Conservation (phyloP, 1,140 invertebrate genomes). For the Dermatophagoides farinae region DNA sequence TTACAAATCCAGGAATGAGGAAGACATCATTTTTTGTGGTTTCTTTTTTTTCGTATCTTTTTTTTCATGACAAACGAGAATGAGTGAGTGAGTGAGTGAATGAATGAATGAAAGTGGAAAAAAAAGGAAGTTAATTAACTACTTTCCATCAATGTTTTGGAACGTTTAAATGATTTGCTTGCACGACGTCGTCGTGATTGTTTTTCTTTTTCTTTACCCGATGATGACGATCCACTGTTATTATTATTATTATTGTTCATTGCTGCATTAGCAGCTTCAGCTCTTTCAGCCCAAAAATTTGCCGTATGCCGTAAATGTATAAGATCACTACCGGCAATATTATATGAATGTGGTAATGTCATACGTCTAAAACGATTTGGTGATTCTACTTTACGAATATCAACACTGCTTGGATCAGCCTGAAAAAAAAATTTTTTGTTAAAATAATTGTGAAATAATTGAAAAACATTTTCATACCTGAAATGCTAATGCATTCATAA, state of each 20-base stretch:
- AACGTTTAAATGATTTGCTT: constrained; percentile 14
- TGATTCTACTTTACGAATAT: constrained; percentile 19
- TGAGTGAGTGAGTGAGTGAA: too few species aligned
- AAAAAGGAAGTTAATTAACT: too few species aligned
- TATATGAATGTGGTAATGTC: constrained; percentile 17
- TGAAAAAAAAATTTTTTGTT: constrained; percentile 1
- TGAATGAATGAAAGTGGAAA: too few species aligned
- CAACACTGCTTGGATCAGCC: constrained; percentile 20
- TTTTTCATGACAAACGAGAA: too few species aligned
- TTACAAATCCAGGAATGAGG: too few species aligned
- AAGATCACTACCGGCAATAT: constrained; percentile 13
- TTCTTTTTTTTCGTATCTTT: too few species aligned
- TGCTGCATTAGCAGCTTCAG: constrained; percentile 1
- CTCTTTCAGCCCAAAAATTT: constrained; percentile 12
- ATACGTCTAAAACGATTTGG: constrained; percentile 20
- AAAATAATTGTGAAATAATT: background rate
- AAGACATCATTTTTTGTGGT: too few species aligned
- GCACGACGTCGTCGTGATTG: constrained; percentile 6
- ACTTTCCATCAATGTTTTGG: constrained; percentile 14
- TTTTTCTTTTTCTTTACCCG: constrained; percentile 1
- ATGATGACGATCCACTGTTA: background rate
- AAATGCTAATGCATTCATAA: constrained; percentile 21
- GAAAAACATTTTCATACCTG: constrained; percentile 11
- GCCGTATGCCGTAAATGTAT: constrained; percentile 5
- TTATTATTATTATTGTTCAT: background rate